Evolutionary conservation across 1,140 invertebrate genomes (phyloP), one percentile per base, ranked within the genome.

Genomic region (Heliconius hewitsoni): DNA sequence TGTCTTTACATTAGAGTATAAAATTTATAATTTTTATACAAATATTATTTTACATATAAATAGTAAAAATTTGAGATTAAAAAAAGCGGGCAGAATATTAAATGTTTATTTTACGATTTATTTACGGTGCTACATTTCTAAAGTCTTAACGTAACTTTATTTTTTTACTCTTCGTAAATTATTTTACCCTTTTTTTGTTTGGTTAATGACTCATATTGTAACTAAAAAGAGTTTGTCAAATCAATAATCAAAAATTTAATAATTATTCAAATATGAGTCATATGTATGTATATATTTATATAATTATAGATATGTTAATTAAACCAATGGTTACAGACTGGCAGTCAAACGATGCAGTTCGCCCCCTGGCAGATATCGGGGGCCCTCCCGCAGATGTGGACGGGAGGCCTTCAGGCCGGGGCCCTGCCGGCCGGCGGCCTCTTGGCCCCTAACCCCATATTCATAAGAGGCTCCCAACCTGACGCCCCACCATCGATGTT

Each of bases 361-460:
- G 95, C 92, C 80, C 96, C 91, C 82, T 96, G 91, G 95, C 96
- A 92, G 93, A 95, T 91, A 89, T 96, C 95, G 73, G 96, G 95
- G 73, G 96, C 97, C 6, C 94, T 96, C 52, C 96, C 96, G 1
- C 96, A 97, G 93, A 95, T 97, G 87, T 96, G 97, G 96, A 96
- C 96, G 57, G 97, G 95, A 46, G 94, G 96, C 76, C 81, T 98
- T 34, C 97, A 97, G 82, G 96, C 96, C 0, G 91, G 91, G 16
- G 81, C 88, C 0, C 30, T 93, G 55, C 91, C 90, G 0, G 86
- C 93, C 2, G 92, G 94, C 1, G 93, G 93, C 1, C 83, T 95
- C 8, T 88, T 97, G 1, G 95, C 96, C 1, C 96, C 96, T 6
- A 98, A 98, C 94, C 97, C 97, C 37, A 98, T 98, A 84, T 98